Evolutionary conservation across 2,888 invertebrate genomes (phyloP), one percentile per base, ranked within the genome.

Genomic region (Rotaria macrura): DNA sequence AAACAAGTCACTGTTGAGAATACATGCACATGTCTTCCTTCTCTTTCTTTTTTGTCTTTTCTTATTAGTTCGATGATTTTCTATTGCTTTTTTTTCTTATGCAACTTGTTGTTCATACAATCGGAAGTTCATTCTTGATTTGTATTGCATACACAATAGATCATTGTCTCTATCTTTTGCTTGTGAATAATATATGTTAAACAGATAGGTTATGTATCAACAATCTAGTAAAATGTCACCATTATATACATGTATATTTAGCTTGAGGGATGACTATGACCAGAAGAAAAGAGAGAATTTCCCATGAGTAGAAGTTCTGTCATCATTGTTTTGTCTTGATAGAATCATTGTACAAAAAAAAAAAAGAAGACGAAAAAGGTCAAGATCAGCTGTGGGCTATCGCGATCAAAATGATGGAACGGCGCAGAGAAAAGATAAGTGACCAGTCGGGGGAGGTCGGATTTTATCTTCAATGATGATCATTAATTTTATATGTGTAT

Each of bases 131-230:
- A 65, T 65, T 65, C 65, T 65, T 65, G 65, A 65, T 34, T 65
- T 65, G 65, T 65, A 65, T 65, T 34, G 65, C 65, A 65, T 65
- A 65, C 65, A 65, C 65, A 65, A 65, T 65, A 65, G 65, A 65
- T 65, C 65, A 65, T 65, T 34, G 2, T 49, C 49, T 49, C 49
- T 14, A 12, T 49, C 14, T 34, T 57, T 65, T 65, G 34, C 65
- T 29, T 20, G 29, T 2, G 34, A 65, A 65, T 65, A 65, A 65
- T 65, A 65, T 65, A 65, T 65, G 65, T 65, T 65, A 65, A 65
- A 65, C 65, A 65, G 65, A 65, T 65, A 65, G 65, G 65, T 65
- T 65, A 38, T 65, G 65, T 65, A 65, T 65, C 65, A 65, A 65
- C 29, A 29, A 65, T 65, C 65, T 34, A 65, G 65, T 17, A 65